Evolutionary conservation across 2,113 vertebrate genomes (phyloP).

Genomic region (Platycercus adscitus): DNA sequence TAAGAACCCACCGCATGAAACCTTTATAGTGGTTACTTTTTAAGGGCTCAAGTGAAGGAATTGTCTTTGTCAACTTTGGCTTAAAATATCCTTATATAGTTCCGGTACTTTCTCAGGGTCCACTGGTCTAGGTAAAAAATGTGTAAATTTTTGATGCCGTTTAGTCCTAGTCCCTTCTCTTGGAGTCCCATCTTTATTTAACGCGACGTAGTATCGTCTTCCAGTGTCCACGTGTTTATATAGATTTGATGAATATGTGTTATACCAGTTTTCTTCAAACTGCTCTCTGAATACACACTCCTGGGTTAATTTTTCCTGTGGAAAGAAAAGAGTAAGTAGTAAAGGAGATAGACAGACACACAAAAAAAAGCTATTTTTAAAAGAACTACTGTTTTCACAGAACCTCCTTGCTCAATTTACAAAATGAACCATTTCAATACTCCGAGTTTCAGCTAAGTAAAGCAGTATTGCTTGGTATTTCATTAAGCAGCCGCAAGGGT

Average conservation of each 20-base stretch:
- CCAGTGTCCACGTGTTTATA: constrained; percentile 95
- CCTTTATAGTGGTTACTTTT: constrained; percentile 86
- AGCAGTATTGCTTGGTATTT: neutral
- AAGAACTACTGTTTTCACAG: neutral
- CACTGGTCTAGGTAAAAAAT: constrained; percentile 97
- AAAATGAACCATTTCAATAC: neutral
- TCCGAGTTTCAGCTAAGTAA: neutral
- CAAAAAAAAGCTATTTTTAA: neutral
- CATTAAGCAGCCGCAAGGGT: neutral
- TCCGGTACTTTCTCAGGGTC: constrained; percentile 97
- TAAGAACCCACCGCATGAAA: constrained; percentile 84
- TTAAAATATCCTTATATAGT: constrained; percentile 97
- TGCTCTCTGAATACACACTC: constrained; percentile 97
- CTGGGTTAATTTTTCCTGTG: constrained; percentile 93
- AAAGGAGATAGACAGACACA: neutral
- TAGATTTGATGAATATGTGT: constrained; percentile 98
- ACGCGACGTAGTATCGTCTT: constrained; percentile 92
- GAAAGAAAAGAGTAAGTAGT: constrained; percentile 52
- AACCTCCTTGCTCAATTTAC: neutral
- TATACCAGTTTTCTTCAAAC: constrained; percentile 99
- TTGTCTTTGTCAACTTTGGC: constrained; percentile 94
- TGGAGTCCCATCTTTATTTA: constrained; percentile 96
- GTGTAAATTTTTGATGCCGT: constrained; percentile 97
- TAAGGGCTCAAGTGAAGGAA: constrained; percentile 87
- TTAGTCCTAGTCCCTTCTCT: constrained; percentile 94